Percentiles rank a stretch among this genome's conserved stretches.
These are phyloP conservation scores for Turnix velox DNA, from an alignment of 2,113 vertebrate species.

Conservation along the genomic window DNA sequence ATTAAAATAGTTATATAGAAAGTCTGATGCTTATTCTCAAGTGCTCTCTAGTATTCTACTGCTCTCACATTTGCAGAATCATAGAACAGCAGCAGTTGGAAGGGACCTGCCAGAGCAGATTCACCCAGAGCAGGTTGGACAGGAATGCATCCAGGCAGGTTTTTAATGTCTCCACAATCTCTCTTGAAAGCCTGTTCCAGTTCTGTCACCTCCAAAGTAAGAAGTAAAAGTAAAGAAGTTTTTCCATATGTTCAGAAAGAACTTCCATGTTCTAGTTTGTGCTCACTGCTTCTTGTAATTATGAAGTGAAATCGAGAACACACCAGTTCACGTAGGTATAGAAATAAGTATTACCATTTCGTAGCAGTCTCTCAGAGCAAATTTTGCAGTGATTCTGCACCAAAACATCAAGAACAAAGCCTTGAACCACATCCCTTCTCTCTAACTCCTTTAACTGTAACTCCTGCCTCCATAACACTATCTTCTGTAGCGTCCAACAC, in stretches of 20 bases:
- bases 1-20: not conserved
- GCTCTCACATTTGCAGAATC: not conserved
- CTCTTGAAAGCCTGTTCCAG: not conserved
- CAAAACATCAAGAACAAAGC: not conserved
- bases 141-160: not conserved
- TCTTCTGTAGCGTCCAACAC: accelerated
- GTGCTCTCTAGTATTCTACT: not conserved
- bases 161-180: not conserved
- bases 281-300: not conserved
- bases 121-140: not conserved
- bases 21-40: not conserved
- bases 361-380: not conserved
- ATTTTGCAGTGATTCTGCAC: not conserved
- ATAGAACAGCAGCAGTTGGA: not conserved
- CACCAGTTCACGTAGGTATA: not conserved
- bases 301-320: not conserved
- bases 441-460: accelerated
- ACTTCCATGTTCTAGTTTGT: not conserved
- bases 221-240: not conserved
- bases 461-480: accelerated
- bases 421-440: not conserved
- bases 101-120: not conserved
- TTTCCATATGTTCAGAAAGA: not conserved
- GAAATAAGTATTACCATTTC: not conserved
- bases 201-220: not conserved